Evolutionary conservation across 2,113 vertebrate genomes (phyloP).

Genomic region (Psammodynastes pulverulentus): DNA sequence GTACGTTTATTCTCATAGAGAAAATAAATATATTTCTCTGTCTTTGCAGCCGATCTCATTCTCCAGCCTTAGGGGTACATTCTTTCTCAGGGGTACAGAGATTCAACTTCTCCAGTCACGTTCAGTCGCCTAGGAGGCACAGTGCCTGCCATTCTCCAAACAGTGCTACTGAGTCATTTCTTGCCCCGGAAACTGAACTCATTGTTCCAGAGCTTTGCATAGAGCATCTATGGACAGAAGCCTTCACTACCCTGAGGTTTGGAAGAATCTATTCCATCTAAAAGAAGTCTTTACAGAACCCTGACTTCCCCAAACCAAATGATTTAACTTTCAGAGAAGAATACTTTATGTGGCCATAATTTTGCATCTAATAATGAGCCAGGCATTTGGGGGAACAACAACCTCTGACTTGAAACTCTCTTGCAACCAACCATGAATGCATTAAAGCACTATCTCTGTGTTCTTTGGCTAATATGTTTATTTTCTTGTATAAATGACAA

Average conservation of each 20-base stretch:
- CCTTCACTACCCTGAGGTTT: conserved; percentile 73
- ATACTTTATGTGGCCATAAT: not conserved
- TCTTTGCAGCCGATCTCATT: conserved; percentile 87
- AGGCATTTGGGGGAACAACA: not conserved
- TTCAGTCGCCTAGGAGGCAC: conserved; percentile 77
- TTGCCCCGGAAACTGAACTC: conserved; percentile 83
- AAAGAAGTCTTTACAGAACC: not conserved
- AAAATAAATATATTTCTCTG: not conserved
- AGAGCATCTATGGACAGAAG: conserved; percentile 94
- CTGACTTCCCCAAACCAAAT: not conserved
- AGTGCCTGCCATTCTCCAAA: conserved; percentile 80
- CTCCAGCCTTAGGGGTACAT: conserved; percentile 88
- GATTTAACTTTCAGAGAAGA: not conserved
- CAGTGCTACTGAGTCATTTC: conserved; percentile 78
- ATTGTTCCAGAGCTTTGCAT: conserved; percentile 93
- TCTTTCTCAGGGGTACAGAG: conserved; percentile 87
- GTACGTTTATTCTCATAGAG: not conserved
- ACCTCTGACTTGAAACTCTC: not conserved
- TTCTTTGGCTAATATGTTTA: not conserved
- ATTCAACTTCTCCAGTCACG: conserved; percentile 86
- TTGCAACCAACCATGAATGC: not conserved
- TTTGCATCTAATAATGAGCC: not conserved
- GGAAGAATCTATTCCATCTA: conserved; percentile 1
- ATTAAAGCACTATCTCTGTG: not conserved
- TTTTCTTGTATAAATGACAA: not conserved